Evolutionary conservation across 1,140 invertebrate genomes (phyloP), one percentile per base, ranked within the genome.

Genomic region (Campoletis sonorensis): DNA sequence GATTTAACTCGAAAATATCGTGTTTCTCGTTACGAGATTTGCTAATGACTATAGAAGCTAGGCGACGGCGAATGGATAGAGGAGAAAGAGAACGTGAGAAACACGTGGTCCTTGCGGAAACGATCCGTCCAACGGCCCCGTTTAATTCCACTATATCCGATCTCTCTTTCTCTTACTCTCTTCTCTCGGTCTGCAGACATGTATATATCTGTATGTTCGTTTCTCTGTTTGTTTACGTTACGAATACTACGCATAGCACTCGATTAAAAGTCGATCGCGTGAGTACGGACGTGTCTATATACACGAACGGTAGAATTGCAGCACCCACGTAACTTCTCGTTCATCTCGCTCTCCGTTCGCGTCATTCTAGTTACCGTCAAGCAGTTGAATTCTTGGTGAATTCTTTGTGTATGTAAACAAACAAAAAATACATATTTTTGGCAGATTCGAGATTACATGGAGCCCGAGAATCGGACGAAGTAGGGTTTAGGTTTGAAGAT

Each of bases 221-320:
- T 58, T 58, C 54, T 58, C 54, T 13, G 54, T 58, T 58, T 58
- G 54, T 58, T 58, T 58, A 58, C 54, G 54, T 58, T 23, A 23
- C 54, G 54, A 58, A 58, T 58, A 58, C 54, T 21, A 21, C 54
- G 54, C 54, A n/a, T 45, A 45, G 40, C 40, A 45, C 54, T 58
- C 54, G 54, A 58, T 58, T 58, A 58, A 58, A 58, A 58, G 54
- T 58, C 54, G 54, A 58, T 58, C 54, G 54, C 18, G 54, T 58
- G 54, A n/a, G 54, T 58, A 45, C 40, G 40, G 40, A 45, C 40
- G 40, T 13, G 40, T 45, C 8, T 45, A 45, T 13, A 13, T 45
- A 45, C 40, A 45, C 40, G 13, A 5, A 13, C 40, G 40, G 40
- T n/a, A 58, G 18, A 18, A 23, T 58, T 7, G 54, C 54, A 21